A percentile compares a stretch with the other conserved stretches of the same genome.
phyloP scores from a whole-genome alignment of 2,797 vertebrate genomes.

The Monodelphis domestica region DNA sequence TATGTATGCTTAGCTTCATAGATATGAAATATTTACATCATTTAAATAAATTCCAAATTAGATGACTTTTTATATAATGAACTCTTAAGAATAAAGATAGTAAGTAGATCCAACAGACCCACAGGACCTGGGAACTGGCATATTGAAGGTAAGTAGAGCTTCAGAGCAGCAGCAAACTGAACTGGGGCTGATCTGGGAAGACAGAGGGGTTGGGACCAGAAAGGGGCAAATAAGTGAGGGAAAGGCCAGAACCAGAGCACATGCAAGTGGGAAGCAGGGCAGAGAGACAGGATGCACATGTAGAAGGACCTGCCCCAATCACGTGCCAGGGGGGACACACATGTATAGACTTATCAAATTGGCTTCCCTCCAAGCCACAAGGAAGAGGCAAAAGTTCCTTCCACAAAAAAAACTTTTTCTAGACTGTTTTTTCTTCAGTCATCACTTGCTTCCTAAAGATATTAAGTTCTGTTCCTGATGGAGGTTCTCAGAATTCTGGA shows the following conservation, averaged over 20 bases:
- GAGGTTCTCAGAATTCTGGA: neutral
- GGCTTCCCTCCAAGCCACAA: neutral
- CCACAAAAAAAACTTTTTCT: neutral
- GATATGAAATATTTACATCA: neutral
- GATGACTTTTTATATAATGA: neutral
- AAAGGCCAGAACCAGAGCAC: neutral
- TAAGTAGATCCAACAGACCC: neutral
- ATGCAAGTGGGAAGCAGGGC: neutral
- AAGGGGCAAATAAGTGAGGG: neutral
- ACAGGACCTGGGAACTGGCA: slow-evolving; percentile 13
- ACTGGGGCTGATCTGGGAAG: neutral
- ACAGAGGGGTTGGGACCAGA: neutral
- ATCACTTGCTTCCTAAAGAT: neutral
- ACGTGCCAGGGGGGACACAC: neutral
- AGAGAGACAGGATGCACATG: neutral
- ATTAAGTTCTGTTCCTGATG: neutral
- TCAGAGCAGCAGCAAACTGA: neutral
- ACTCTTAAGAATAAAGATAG: neutral
- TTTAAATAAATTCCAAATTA: slow-evolving; percentile 32
- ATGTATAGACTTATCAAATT: neutral
- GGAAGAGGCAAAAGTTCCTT: neutral
- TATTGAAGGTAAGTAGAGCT: slow-evolving; percentile 4
- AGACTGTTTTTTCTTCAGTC: neutral
- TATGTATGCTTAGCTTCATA: neutral
- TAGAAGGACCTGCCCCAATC: neutral